Evolutionary conservation across 2,888 invertebrate species (phyloP), one percentile per base, ranked within the genome.

Genomic region (Galeruca laticollis): DNA sequence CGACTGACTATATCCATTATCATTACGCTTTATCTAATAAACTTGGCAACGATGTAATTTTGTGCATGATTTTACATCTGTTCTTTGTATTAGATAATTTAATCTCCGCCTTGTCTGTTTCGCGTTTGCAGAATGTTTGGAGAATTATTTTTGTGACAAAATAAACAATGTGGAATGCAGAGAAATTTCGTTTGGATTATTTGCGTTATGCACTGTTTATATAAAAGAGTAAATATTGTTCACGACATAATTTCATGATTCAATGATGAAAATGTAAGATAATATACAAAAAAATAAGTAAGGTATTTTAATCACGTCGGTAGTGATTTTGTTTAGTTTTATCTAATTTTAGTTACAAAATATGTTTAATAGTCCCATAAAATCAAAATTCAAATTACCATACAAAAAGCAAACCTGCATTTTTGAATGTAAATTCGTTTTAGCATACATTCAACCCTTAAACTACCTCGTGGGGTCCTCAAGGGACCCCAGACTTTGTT

Each of bases 41-140:
- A 54, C 21, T 54, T 31, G 54, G 54, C 54, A 54, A 54, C 54
- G 15, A 9, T 4, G 54, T n/a, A 31, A 31, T 13, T 54, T 31
- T 26, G n/a, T 54, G 54, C 31, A 26, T 9, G 54, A 54, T n/a
- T 54, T n/a, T 54, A 54, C 54, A 54, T 54, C 54, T 54, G 54
- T 54, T 54, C 54, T 54, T 54, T 31, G 31, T 31, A 54, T 54
- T 54, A 54, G 54, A 54, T 54, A 54, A 54, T 54, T 54, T n/a
- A 54, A 54, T 18, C 49, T 49, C 18, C 20, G 20, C 13, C 31
- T 26, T 54, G 54, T 31, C 31, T 54, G 54, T 54, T 54, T 54
- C 31, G n/a, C n/a, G 26, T 54, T 54, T 54, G 54, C 54, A 54
- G 26, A 54, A n/a, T 54, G 54, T 54, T 54, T 31, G 9, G 13